Percentiles rank a stretch among this genome's conserved stretches.
Evolutionary conservation across 2,888 invertebrate species (phyloP).

Genomic region (Odontocerum albicorne): DNA sequence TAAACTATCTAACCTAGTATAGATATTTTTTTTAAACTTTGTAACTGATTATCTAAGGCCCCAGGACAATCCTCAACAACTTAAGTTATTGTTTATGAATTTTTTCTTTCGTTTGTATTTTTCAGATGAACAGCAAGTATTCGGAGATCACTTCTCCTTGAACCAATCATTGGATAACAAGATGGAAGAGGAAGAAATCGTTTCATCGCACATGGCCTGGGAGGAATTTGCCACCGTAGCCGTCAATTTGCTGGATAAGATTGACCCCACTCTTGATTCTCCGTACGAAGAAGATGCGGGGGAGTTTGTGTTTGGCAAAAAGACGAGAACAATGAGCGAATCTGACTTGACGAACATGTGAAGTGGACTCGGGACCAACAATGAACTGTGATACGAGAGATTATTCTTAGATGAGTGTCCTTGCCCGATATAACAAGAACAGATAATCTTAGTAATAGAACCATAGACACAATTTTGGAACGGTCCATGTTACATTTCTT

Average conservation of each 20-base stretch:
- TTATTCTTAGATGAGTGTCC: background rate
- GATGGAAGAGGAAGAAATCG: slow-evolving; percentile 41
- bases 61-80: no score
- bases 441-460: no score
- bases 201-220: slow-evolving; percentile 53
- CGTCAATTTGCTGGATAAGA: slow-evolving; percentile 69
- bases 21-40: no score
- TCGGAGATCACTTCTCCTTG: slow-evolving; percentile 54
- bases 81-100: no score
- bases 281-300: slow-evolving; percentile 19
- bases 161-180: slow-evolving; percentile 46
- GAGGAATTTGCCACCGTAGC: slow-evolving; percentile 76
- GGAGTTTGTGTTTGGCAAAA: slow-evolving; percentile 13
- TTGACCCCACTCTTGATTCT: slow-evolving; percentile 46
- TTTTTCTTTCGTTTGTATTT: background rate
- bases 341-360: slow-evolving; percentile 9
- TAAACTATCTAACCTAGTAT: no score
- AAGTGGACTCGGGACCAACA: slow-evolving; percentile 4
- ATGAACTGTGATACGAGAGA: background rate
- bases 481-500: no score
- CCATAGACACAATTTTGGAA: no score
- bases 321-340: slow-evolving; percentile 16
- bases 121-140: slow-evolving; percentile 61
- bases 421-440: no score
- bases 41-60: no score